Evolutionary conservation across 2,113 vertebrate genomes (phyloP), one percentile per base, ranked within the genome.

Genomic region (Daboia siamensis): DNA sequence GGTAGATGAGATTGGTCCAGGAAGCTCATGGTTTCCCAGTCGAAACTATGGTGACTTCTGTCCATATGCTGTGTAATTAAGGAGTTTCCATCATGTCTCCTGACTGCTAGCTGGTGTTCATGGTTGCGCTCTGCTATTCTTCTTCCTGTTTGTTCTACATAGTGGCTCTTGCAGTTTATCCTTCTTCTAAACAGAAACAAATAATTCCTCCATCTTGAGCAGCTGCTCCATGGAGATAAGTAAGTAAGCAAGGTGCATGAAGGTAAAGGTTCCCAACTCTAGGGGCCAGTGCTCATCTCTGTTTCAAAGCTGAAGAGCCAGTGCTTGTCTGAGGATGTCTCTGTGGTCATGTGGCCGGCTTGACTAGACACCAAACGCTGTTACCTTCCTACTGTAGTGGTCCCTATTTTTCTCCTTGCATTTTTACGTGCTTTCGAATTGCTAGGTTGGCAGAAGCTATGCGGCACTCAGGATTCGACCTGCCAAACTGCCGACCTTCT

Each of bases 171-270:
- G 59, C 59, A 61, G 24, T 91, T 94, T 97, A 97, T 95, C 96
- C 94, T 94, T 94, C 90, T 95, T 95, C 95, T 92, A 92, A 96
- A 95, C 94, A 96, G 94, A 5, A 26, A 33, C 74, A 90, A 94
- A 54, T 86, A 92, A 74, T 93, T 94, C 93, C 94, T 90, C 1
- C 52, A 91, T 93, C 91, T 93, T 94, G 93, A 87, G 39, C 0
- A 89, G 24, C 0, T 0, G 9, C 69, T 87, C 69, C 90, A 91
- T 92, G 91, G 11, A 39, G 23, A 12, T 24, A 86, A 23, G 0
- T 0, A 80, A n/a, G 64, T 13, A 74, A 94, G 56, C 11, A 54
- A 93, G 54, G 91, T 51, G 3, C 95, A 80, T 94, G 23, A 0
- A 3, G 39, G 39, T 39, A 39, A 39, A 39, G 39, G 39, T 39